Percentiles rank a stretch among this genome's conserved stretches.
Evolutionary conservation across 2,113 vertebrate species (phyloP).

Genomic region (Channa argus): DNA sequence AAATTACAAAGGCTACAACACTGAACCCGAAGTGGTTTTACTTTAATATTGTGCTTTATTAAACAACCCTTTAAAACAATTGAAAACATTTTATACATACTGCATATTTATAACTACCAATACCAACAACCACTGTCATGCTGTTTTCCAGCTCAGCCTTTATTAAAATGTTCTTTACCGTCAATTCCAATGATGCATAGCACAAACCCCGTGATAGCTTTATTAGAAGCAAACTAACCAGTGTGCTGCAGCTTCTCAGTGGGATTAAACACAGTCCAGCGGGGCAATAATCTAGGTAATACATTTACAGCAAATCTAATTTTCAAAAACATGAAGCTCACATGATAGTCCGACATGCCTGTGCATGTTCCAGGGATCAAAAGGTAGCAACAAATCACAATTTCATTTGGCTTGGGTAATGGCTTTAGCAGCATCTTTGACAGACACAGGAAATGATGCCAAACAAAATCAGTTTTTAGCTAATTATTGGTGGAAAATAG

Average conservation of each 20-base stretch:
- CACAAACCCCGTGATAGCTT: constrained; percentile 25
- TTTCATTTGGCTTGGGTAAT: constrained; percentile 17
- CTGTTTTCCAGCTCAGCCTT: constrained; percentile 5
- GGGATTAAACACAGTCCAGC: constrained; percentile 34
- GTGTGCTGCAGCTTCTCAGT: constrained; percentile 28
- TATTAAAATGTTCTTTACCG: constrained; percentile 47
- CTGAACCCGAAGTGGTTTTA: too few species aligned
- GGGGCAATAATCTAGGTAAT: constrained; percentile 14
- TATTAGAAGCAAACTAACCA: constrained; percentile 16
- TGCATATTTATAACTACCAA: not conserved
- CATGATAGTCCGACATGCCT: not conserved
- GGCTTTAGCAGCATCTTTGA: not conserved
- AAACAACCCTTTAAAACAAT: too few species aligned
- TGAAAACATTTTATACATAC: not conserved
- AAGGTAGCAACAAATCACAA: constrained; percentile 6
- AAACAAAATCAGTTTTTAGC: constrained; percentile 7
- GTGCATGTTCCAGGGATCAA: not conserved
- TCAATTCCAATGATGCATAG: constrained; percentile 36
- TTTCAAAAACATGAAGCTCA: constrained; percentile 24
- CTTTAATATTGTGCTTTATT: too few species aligned
- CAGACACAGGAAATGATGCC: not conserved
- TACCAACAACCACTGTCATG: not conserved
- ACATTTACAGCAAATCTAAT: constrained; percentile 17
- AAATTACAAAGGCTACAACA: too few species aligned
- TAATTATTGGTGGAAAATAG: not conserved